Evolutionary conservation across 1,140 invertebrate genomes (phyloP).

Genomic region (Cotesia chilonis): DNA sequence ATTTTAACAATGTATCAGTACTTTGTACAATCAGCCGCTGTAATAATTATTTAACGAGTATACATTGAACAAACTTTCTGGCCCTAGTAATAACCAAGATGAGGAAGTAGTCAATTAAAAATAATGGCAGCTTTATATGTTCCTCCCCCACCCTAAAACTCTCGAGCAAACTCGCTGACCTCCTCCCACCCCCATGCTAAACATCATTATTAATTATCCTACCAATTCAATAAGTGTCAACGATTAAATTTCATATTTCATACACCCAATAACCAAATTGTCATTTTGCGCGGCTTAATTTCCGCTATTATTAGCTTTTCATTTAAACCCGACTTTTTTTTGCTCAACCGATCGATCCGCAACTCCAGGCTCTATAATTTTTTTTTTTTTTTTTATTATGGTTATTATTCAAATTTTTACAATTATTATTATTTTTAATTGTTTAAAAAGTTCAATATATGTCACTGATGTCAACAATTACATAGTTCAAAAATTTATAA

Average conservation of each 20-base stretch:
- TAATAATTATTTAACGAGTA: constrained; percentile 17
- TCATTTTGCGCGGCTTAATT: background rate
- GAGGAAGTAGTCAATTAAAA: constrained; percentile 17
- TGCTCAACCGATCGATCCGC: too few relatives aligned
- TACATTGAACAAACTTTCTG: constrained; percentile 16
- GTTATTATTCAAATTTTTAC: background rate
- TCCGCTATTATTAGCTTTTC: background rate
- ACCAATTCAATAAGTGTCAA: background rate
- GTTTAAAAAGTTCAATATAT: background rate
- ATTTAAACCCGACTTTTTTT: background rate
- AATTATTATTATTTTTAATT: background rate
- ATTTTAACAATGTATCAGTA: constrained; percentile 6
- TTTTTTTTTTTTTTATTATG: background rate
- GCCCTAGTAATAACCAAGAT: constrained; percentile 16
- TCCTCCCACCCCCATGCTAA: too few relatives aligned
- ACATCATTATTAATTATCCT: background rate
- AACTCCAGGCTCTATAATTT: background rate
- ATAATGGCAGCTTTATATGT: constrained; percentile 11
- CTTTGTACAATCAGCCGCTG: background rate
- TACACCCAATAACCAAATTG: background rate
- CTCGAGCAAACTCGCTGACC: too few relatives aligned
- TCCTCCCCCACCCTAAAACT: background rate
- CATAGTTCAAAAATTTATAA: too few relatives aligned
- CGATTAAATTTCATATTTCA: constrained; percentile 8
- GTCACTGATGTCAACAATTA: too few relatives aligned